A percentile compares a stretch with the other conserved stretches of the same genome.
Evolutionary conservation across 2,113 vertebrate species (phyloP).

Genomic region (Numenius arquata): DNA sequence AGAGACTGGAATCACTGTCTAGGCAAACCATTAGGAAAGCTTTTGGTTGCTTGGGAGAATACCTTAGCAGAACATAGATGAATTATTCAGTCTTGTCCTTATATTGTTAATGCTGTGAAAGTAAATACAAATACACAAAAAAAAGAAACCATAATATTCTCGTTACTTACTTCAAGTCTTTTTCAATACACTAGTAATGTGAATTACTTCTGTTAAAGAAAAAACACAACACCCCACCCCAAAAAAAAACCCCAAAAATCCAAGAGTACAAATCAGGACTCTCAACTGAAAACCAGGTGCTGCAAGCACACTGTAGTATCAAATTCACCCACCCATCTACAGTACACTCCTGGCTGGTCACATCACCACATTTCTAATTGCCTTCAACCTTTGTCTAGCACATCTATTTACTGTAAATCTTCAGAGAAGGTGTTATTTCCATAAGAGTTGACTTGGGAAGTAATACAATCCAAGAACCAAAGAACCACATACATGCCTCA

Average conservation of each 20-base stretch:
- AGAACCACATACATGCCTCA: neutral
- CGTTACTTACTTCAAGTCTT: neutral
- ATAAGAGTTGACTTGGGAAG: neutral
- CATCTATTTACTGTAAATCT: neutral
- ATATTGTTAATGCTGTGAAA: conserved; percentile 4
- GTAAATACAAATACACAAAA: neutral
- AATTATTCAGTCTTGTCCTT: conserved; percentile 40
- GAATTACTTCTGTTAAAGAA: neutral
- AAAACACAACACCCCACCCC: too few relatives aligned
- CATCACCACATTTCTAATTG: neutral
- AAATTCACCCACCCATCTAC: neutral
- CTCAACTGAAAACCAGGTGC: neutral
- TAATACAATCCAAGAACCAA: neutral
- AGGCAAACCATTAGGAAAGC: conserved; percentile 11
- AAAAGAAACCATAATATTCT: neutral
- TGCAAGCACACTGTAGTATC: neutral
- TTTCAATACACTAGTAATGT: neutral
- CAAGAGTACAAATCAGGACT: neutral
- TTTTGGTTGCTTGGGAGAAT: neutral
- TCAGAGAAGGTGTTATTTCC: neutral
- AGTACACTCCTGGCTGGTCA: neutral
- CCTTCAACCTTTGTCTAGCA: neutral
- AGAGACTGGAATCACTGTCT: neutral
- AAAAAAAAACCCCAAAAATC: neutral
- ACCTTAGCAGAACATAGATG: neutral